These are phyloP conservation scores for Siderastrea radians DNA, from an alignment of 92 coral and sea anemone species.

Conservation along the genomic window DNA sequence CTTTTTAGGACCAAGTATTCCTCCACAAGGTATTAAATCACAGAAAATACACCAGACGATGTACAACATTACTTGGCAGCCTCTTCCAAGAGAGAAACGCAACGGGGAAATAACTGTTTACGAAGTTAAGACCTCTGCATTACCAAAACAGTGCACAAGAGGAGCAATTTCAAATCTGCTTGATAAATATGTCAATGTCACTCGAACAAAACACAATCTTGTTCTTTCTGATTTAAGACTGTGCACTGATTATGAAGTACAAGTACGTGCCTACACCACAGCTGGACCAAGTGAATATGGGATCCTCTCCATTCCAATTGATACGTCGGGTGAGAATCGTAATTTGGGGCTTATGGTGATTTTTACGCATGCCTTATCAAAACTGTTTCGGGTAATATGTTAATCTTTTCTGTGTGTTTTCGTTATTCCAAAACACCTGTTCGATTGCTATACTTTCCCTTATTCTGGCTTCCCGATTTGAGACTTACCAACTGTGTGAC, in stretches of 20 bases:
- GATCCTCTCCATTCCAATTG: too few species aligned
- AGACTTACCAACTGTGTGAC: too few species aligned
- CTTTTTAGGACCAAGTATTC: conserved; percentile 20
- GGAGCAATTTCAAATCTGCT: neutral
- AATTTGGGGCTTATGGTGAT: too few species aligned
- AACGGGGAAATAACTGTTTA: conserved; percentile 44
- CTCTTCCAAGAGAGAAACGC: conserved; percentile 28
- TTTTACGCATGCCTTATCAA: too few species aligned
- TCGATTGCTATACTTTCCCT: too few species aligned
- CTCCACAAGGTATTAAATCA: conserved; percentile 20
- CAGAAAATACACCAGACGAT: conserved; percentile 2
- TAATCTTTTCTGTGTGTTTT: too few species aligned
- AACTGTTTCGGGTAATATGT: too few species aligned
- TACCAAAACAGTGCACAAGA: too few species aligned
- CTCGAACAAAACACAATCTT: neutral
- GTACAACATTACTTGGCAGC: conserved; percentile 43
- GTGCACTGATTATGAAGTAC: conserved; percentile 53
- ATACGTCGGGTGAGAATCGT: too few species aligned
- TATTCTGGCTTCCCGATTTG: too few species aligned
- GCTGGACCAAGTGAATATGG: conserved; percentile 68
- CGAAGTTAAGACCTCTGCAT: conserved; percentile 18
- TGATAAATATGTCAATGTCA: neutral
- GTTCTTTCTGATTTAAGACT: conserved; percentile 27
- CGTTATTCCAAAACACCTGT: too few species aligned
- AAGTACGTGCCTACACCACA: conserved; percentile 63